A percentile compares a stretch with the other conserved stretches of the same genome.
phyloP scores from a whole-genome alignment of 2,113 vertebrate species.

The Silurus glanis region DNA sequence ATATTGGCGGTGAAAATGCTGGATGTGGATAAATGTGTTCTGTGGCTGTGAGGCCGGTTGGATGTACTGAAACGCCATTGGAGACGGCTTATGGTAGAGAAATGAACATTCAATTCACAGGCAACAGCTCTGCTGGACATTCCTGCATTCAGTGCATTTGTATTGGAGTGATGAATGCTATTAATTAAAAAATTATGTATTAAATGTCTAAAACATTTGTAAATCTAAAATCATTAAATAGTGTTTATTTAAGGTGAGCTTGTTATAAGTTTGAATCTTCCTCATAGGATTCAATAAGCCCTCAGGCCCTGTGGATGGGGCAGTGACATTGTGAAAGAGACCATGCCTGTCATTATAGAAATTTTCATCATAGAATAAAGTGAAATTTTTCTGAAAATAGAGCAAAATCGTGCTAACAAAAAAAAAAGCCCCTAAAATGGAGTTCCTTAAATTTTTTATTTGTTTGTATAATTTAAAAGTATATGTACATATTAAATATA shows the following conservation, averaged over 20 bases:
- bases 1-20: no score
- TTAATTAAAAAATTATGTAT: not conserved
- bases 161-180: not conserved
- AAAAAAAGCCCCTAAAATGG: not conserved
- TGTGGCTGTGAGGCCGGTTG: no score
- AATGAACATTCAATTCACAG: no score
- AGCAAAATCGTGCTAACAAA: not conserved
- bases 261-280: not conserved
- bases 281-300: not conserved
- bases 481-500: not conserved
- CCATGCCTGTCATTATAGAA: not conserved
- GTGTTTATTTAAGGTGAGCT: not conserved
- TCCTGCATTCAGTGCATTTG: not conserved
- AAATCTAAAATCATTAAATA: not conserved
- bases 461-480: not conserved
- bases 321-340: not conserved
- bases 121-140: not conserved
- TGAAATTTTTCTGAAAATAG: not conserved
- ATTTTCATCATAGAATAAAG: not conserved
- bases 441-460: not conserved
- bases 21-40: no score
- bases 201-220: not conserved
- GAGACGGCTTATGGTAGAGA: no score
- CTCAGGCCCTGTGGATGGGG: not conserved
- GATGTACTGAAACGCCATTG: no score